Conservation (phyloP, 2,113 vertebrate species). For the Rynchops niger region DNA sequence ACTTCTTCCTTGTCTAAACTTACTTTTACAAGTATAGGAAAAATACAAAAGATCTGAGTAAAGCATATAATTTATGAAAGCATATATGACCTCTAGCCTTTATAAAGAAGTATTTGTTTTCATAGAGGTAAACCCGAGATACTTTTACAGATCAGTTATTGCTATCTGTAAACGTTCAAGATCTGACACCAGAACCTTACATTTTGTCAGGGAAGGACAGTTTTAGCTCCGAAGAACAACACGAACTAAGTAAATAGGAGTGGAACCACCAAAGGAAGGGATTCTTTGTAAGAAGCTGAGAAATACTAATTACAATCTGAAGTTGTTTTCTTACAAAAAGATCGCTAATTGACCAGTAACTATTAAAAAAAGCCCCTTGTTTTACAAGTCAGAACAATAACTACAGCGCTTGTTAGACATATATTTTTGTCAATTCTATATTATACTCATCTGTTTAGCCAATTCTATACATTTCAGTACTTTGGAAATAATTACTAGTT, state of each 20-base stretch:
- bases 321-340: neutral
- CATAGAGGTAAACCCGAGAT: neutral
- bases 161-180: neutral
- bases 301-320: neutral
- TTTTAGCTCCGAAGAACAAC: neutral
- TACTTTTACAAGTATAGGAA: neutral
- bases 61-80: neutral
- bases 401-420: neutral
- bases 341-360: neutral
- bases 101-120: neutral
- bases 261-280: neutral
- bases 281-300: neutral
- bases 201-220: neutral
- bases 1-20: neutral
- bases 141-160: neutral
- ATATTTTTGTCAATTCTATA: neutral
- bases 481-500: neutral
- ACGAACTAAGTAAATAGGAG: neutral
- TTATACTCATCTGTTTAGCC: neutral
- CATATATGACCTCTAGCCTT: neutral
- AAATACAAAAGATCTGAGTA: neutral
- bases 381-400: neutral
- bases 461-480: neutral
- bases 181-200: neutral
- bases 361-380: neutral